Evolutionary conservation across 2,888 invertebrate genomes (phyloP).

Genomic region (Volucella zonaria): DNA sequence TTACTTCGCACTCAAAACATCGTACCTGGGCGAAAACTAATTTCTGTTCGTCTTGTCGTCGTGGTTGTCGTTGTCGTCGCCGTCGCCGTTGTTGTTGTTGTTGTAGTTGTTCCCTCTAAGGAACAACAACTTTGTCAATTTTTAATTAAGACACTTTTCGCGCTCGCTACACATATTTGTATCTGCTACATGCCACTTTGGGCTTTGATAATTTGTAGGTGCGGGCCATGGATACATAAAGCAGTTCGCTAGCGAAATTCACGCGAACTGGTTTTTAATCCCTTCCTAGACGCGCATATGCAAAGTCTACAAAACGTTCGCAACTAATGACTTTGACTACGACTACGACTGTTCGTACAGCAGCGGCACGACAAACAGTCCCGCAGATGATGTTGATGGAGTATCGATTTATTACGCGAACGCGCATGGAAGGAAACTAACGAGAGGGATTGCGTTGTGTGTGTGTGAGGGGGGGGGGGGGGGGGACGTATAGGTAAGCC

Average conservation of each 20-base stretch:
- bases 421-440: not conserved
- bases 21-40: slow-evolving; percentile 34
- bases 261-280: slow-evolving; percentile 44
- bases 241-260: not conserved
- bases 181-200: slow-evolving; percentile 61
- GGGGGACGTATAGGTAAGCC: not conserved
- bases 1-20: slow-evolving; percentile 53
- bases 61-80: not conserved
- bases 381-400: slow-evolving; percentile 11
- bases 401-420: slow-evolving; percentile 50
- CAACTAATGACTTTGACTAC: slow-evolving; percentile 1
- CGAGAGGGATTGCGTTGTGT: too few species aligned
- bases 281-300: slow-evolving; percentile 1
- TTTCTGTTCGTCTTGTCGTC: slow-evolving; percentile 19
- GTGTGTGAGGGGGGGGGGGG: too few species aligned
- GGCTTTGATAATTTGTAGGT: slow-evolving; percentile 59
- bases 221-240: not conserved
- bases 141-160: slow-evolving; percentile 66
- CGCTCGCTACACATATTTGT: slow-evolving; percentile 24
- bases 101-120: not conserved
- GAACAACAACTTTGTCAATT: slow-evolving; percentile 60
- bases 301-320: slow-evolving; percentile 23
- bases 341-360: not conserved
- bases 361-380: slow-evolving; percentile 29
- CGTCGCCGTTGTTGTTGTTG: not conserved